These are phyloP conservation scores for Lysandra bellargus DNA, from an alignment of 2,888 invertebrate genomes.

Conservation along the genomic window DNA sequence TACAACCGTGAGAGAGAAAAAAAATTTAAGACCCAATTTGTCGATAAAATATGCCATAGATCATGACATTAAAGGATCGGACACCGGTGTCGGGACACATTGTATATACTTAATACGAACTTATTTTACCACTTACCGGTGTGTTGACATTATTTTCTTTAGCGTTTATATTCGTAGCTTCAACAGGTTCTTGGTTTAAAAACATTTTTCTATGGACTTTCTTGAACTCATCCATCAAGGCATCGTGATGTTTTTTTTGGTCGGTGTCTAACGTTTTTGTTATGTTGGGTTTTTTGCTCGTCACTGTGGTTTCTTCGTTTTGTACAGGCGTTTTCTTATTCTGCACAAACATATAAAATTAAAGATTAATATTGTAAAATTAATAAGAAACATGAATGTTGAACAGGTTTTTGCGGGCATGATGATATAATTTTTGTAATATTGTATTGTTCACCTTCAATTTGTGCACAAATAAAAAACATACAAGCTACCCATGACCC, in stretches of 20 bases:
- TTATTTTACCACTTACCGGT: constrained; percentile 51
- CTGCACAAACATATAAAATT: constrained; percentile 45
- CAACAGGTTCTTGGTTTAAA: constrained; percentile 61
- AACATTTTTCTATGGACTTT: constrained; percentile 94
- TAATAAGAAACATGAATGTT: background rate
- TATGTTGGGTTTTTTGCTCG: constrained; percentile 57
- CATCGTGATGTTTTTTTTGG: constrained; percentile 85
- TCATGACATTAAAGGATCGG: too few relatives aligned
- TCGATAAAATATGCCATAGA: too few relatives aligned
- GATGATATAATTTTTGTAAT: background rate
- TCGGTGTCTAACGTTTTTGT: constrained; percentile 79
- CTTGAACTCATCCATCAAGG: constrained; percentile 94
- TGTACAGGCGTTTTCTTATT: constrained; percentile 62
- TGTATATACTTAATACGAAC: too few relatives aligned
- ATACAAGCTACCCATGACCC: too few relatives aligned
- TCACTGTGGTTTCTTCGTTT: constrained; percentile 48
- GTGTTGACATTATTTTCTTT: constrained; percentile 45
- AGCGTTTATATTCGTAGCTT: constrained; percentile 38
- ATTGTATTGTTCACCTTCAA: too few relatives aligned
- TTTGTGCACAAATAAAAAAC: background rate
- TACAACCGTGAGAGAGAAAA: too few relatives aligned
- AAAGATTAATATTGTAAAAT: background rate
- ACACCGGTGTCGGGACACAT: too few relatives aligned
- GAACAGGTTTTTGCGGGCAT: background rate
- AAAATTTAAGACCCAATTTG: too few relatives aligned